phyloP scores from a whole-genome alignment of 2,888 invertebrate species.

The Torymus texanus region DNA sequence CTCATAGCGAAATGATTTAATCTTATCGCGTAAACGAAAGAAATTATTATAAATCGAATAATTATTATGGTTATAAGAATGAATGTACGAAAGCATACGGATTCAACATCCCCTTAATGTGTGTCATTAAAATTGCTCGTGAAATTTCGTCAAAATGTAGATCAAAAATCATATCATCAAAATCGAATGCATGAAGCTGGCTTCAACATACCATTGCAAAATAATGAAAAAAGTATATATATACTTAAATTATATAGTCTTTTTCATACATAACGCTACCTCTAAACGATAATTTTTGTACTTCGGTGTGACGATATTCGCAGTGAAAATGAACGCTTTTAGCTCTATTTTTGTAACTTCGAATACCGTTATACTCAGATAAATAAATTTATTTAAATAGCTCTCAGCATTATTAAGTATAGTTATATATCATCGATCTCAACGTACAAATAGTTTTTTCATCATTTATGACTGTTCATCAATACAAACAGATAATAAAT shows the following conservation, averaged over 20 bases:
- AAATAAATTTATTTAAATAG: constrained; percentile 14
- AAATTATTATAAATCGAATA: neutral
- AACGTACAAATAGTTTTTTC: constrained; percentile 24
- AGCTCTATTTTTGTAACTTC: neutral
- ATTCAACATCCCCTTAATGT: too few relatives aligned
- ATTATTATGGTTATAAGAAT: too few relatives aligned
- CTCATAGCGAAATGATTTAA: neutral
- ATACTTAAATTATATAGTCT: neutral
- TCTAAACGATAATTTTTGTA: constrained; percentile 27
- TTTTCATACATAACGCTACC: constrained; percentile 23
- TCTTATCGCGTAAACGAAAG: neutral
- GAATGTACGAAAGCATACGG: too few relatives aligned
- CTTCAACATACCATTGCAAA: neutral
- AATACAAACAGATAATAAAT: constrained; percentile 38
- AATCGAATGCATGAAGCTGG: neutral
- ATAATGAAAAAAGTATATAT: too few relatives aligned
- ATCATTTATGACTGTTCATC: constrained; percentile 31
- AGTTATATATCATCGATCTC: constrained; percentile 23
- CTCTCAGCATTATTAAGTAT: constrained; percentile 9
- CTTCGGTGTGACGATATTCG: constrained; percentile 6
- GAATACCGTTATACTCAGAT: constrained; percentile 10
- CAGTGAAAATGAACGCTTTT: constrained; percentile 3
- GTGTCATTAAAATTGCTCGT: too few relatives aligned
- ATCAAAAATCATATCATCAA: neutral
- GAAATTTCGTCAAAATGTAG: too few relatives aligned